Evolutionary conservation across 2,797 vertebrate genomes (phyloP), one percentile per base, ranked within the genome.

Genomic region (Cyprinodon diabolis): DNA sequence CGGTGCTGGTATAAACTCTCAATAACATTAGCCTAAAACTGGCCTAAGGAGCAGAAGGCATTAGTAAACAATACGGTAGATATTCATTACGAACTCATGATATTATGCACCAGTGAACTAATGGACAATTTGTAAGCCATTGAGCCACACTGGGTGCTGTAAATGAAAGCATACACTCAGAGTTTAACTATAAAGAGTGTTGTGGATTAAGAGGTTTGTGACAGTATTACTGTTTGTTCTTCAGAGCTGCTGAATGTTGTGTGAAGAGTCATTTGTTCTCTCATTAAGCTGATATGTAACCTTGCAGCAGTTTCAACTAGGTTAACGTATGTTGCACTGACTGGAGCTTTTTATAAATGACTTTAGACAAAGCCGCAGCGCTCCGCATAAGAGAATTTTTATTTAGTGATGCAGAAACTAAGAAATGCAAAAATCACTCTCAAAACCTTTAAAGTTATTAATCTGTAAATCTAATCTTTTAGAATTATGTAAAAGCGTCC

Each of bases 171-270:
- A 63, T 45, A 71, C 43, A 68, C 55, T 49, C 70, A 14, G 73
- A 25, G 57, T n/a, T 68, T 60, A 83, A 69, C 55, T 73, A 37
- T 71, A 69, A 84, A 75, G 51, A 58, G 76, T 25, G 6, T 21
- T 23, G n/a, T 47, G 66, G 4, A 9, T 23, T 69, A 12, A 74
- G 52, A 74, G 35, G 58, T 81, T 11, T 48, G n/a, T 30, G 52
- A 49, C 56, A 43, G 83, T 71, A 14, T 72, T 52, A 79, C 37
- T 57, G 75, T 81, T 81, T 78, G 17, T 70, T 82, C 72, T 78
- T 84, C 48, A 73, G 66, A 81, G 66, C 60, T 74, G 66, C 79
- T 69, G 70, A 79, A 74, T 47, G 58, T 55, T 83, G 74, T 80
- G 63, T 85, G 73, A 83, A 75, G 67, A 71, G 71, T 68, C 65